Percentiles rank a stretch among this genome's conserved stretches.
Conservation (phyloP, 2,797 vertebrate genomes). For the Pyrocephalus nanus region DNA sequence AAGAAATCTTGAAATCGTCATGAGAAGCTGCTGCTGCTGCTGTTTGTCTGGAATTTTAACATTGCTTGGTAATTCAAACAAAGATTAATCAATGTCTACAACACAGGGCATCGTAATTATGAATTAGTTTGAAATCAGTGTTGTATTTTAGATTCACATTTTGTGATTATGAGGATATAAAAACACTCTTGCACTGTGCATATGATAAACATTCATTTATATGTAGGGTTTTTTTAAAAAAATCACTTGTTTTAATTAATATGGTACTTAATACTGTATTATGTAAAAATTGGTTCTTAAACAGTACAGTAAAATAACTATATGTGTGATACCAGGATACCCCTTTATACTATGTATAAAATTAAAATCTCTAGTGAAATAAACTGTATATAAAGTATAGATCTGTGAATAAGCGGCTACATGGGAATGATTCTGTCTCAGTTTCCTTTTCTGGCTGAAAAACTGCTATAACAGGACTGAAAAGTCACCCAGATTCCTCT, state of each 20-base stretch:
- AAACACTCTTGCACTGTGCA: conserved; percentile 72
- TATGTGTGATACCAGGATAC: conserved; percentile 74
- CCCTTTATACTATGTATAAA: conserved; percentile 81
- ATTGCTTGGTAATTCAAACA: conserved; percentile 29
- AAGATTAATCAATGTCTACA: neutral
- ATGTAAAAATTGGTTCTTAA: conserved; percentile 74
- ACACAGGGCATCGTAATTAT: conserved; percentile 38
- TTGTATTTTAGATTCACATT: conserved; percentile 71
- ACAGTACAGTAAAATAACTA: conserved; percentile 71
- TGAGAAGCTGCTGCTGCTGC: conserved; percentile 68
- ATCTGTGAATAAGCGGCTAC: conserved; percentile 7
- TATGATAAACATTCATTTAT: conserved; percentile 76
- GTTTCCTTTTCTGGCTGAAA: neutral
- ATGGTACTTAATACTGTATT: conserved; percentile 74
- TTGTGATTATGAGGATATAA: conserved; percentile 68
- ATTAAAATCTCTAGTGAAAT: conserved; percentile 77
- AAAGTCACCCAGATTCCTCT: neutral
- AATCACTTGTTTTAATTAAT: conserved; percentile 72
- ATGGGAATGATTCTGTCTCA: neutral
- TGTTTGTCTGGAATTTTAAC: conserved; percentile 49
- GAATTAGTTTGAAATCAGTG: conserved; percentile 70
- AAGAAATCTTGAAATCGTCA: conserved; percentile 57
- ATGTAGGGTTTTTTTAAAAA: conserved; percentile 57
- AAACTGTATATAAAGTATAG: conserved; percentile 75
- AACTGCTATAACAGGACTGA: neutral